Base-by-base conservation (phyloP, 2,888 invertebrate species). In the Quadroppia sp. region DNA sequence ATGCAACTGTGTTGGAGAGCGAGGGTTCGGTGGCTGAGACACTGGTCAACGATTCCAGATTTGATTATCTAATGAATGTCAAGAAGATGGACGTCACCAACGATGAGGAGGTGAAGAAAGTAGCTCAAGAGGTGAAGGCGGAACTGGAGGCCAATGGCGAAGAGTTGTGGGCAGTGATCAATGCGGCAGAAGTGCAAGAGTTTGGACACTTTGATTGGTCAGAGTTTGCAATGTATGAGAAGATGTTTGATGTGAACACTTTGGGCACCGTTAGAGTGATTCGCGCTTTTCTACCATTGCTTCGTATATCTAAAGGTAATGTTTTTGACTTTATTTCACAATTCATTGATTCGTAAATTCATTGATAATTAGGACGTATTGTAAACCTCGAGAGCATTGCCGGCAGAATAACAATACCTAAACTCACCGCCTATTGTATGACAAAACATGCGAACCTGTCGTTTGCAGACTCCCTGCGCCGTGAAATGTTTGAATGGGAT, bases 141-240 rank as follows among this genome's bases (percentile, higher is more conserved):
- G 36, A 50, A 13, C 17, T 75, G 20, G 40, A 28, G 20, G n/a
- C 28, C 0, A 71, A 70, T 32, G 72, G 50, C 75, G 0, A 77
- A 84, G 83, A 78, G 50, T 77, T 85, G 25, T 85, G 84, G 84
- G 84, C 82, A 4, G 77, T 85, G 23, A 83, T 85, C 9, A 85
- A 85, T 80, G 85, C 84, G 79, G 85, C 85, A 6, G 85, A 84
- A 0, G 80, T 85, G 7, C 81, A 82, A 53, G 79, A 80, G 74
- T 80, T 81, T 64, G 83, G 83, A 0, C 83, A 83, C 71, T 81
- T 84, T 53, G 85, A 85, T 76, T 83, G 84, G 81, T 80, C 82
- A 42, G 80, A 83, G 2, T 73, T 75, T 11, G 78, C 84, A 76
- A 81, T 82, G 13, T 80, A 81, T 73, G 74, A 77, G 53, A 76